A percentile compares a stretch with the other conserved stretches of the same genome.
phyloP scores from a whole-genome alignment of 2,797 vertebrate species.

The Sciurus carolinensis region DNA sequence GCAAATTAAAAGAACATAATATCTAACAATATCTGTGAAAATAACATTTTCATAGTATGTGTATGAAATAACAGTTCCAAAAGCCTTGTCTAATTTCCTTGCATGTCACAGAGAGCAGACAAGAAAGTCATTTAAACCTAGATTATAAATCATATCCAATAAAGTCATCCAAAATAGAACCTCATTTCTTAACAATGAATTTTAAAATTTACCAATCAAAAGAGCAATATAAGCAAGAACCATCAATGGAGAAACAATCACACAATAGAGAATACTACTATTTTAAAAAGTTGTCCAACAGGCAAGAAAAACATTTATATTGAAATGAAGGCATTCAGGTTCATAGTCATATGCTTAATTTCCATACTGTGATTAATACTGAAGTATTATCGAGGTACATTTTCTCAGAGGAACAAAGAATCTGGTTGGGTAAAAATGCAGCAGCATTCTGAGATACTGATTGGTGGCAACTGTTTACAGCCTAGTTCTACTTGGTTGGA shows the following conservation, averaged over 20 bases:
- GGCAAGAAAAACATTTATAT: not conserved
- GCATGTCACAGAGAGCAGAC: not conserved
- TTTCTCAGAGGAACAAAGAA: not conserved
- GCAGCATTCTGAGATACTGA: not conserved
- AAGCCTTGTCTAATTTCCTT: conserved; percentile 9
- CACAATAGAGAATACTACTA: not conserved
- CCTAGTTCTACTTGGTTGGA: not conserved
- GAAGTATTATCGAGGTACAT: accelerated
- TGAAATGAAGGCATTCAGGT: not conserved
- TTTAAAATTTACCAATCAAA: not conserved
- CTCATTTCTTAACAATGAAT: conserved; percentile 21
- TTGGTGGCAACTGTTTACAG: accelerated
- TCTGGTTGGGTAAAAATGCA: not conserved
- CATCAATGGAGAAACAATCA: not conserved
- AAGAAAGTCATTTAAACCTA: not conserved
- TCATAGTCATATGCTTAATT: not conserved
- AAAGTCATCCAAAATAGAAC: conserved; percentile 34
- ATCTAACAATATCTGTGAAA: not conserved
- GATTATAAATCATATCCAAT: not conserved
- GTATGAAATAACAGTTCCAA: not conserved
- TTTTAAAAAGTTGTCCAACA: conserved; percentile 12
- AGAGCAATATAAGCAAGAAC: not conserved
- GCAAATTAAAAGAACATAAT: not conserved
- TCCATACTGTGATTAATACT: not conserved
- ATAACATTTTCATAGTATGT: conserved; percentile 38